Evolutionary conservation across 2,113 vertebrate genomes (phyloP).

Genomic region (Mellivora capensis): DNA sequence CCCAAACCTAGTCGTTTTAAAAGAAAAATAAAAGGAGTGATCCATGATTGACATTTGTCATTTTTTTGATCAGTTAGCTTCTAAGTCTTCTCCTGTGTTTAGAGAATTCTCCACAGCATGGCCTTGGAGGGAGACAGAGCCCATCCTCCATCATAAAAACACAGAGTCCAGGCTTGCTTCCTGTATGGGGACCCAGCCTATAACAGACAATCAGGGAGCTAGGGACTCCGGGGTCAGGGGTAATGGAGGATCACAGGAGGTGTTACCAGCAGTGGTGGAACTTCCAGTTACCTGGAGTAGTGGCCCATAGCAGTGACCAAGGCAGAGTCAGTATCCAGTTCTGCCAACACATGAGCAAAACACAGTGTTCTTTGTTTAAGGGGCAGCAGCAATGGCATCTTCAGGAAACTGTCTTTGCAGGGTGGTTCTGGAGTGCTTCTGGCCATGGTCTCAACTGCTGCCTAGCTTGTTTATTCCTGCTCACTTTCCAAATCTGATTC

Average conservation of each 20-base stretch:
- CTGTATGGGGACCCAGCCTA: not conserved
- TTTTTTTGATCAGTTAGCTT: not conserved
- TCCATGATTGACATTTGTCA: not conserved
- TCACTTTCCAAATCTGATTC: not conserved
- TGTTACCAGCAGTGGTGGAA: too few species aligned
- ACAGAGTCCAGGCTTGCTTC: not conserved
- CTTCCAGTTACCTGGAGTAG: not conserved
- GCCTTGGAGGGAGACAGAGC: not conserved
- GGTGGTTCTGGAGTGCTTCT: not conserved
- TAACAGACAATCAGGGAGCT: not conserved
- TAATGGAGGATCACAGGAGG: too few species aligned
- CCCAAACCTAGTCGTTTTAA: not conserved
- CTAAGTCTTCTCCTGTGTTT: not conserved
- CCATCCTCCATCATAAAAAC: not conserved
- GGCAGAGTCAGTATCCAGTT: accelerated
- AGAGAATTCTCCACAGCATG: not conserved
- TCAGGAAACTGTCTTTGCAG: not conserved
- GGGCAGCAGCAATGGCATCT: not conserved
- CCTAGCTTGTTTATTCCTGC: not conserved
- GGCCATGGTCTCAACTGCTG: not conserved
- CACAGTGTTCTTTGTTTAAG: not conserved
- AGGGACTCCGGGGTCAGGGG: accelerated
- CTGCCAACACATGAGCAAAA: not conserved
- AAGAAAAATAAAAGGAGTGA: not conserved
- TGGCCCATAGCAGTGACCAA: accelerated